phyloP scores from a whole-genome alignment of 1,140 invertebrate species.

The Coptotermes formosanus region DNA sequence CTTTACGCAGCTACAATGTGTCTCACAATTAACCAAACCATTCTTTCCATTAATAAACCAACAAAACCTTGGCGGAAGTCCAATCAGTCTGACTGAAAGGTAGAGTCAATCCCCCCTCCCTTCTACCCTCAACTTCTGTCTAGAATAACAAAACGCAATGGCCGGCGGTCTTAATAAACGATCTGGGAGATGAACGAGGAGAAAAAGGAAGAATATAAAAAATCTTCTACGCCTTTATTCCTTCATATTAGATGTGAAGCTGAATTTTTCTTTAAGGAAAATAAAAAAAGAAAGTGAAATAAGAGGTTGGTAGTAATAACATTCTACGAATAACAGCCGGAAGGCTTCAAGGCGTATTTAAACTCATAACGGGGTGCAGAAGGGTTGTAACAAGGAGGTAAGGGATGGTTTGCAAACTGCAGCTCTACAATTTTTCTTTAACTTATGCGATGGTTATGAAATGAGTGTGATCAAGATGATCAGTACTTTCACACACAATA shows the following conservation, averaged over 20 bases:
- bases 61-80: neutral
- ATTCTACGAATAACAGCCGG: conserved; percentile 1
- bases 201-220: neutral
- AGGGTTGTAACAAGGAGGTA: neutral
- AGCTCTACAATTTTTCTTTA: neutral
- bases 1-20: too few relatives aligned
- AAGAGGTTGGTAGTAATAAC: conserved; percentile 8
- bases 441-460: neutral
- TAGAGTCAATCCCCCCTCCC: neutral
- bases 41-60: neutral
- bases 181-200: neutral
- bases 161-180: conserved; percentile 13
- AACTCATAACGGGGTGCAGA: neutral
- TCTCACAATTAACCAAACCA: neutral
- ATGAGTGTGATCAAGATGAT: too few relatives aligned
- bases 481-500: too few relatives aligned
- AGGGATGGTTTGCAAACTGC: neutral
- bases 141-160: conserved; percentile 17
- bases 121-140: neutral
- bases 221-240: neutral
- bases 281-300: neutral
- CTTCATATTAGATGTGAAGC: conserved; percentile 5
- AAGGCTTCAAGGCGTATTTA: conserved; percentile 15
- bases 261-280: conserved; percentile 15
- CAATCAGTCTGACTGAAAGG: neutral